Evolutionary conservation across 2,888 invertebrate species (phyloP).

Genomic region (Athalia cordata): DNA sequence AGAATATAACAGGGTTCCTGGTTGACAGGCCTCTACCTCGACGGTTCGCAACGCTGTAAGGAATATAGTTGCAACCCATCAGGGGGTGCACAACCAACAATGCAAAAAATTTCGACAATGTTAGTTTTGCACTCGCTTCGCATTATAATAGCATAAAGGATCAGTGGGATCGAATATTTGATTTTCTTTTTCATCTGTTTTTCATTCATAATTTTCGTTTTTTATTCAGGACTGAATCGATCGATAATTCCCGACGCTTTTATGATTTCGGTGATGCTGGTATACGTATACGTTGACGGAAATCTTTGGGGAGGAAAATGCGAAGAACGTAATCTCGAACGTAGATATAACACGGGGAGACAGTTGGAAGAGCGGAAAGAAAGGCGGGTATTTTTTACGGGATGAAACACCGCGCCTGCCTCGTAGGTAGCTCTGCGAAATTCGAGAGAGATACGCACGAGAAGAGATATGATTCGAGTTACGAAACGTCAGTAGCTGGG

Average conservation of each 20-base stretch:
- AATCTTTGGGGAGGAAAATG: conserved; percentile 31
- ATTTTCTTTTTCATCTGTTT: not conserved
- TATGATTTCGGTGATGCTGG: conserved; percentile 3
- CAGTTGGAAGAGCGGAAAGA: conserved; percentile 29
- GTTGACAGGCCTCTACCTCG: not conserved
- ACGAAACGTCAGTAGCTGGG: conserved; percentile 33
- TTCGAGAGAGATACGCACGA: conserved; percentile 16
- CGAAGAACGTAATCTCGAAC: conserved; percentile 39
- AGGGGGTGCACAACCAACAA: not conserved
- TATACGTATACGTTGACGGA: conserved; percentile 14
- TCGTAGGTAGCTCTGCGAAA: not conserved
- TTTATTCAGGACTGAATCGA: not conserved
- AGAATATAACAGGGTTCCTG: conserved; percentile 27
- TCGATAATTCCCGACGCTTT: not conserved
- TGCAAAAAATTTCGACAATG: conserved; percentile 2
- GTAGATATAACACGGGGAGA: conserved; percentile 31
- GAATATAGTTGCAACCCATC: not conserved
- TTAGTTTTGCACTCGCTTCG: conserved; percentile 6
- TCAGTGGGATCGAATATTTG: not conserved
- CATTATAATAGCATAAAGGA: not conserved
- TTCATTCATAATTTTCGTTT: not conserved
- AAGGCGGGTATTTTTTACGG: conserved; percentile 38
- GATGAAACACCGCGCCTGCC: conserved; percentile 16
- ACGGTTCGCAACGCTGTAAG: not conserved
- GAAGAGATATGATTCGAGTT: conserved; percentile 43